phyloP scores from a whole-genome alignment of 2,797 vertebrate species.

The Pogoniulus pusillus region DNA sequence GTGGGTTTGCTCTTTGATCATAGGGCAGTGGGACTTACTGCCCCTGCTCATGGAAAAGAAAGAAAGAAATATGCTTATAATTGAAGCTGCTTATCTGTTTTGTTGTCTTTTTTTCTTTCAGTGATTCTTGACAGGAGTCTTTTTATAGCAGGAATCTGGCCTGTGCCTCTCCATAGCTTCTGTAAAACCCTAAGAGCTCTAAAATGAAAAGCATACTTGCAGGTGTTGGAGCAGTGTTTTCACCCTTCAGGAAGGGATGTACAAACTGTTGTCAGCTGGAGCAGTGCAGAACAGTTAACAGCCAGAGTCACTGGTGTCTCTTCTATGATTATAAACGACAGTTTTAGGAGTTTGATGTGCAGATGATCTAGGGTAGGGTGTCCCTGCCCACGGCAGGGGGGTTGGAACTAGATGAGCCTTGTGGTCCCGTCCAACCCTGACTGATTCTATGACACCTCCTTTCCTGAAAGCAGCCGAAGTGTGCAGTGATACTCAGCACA shows the following conservation, averaged over 20 bases:
- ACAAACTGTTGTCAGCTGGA: not conserved
- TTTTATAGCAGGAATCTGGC: not conserved
- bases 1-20: not conserved
- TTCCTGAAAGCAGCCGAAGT: not conserved
- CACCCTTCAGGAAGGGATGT: not conserved
- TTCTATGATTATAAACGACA: not conserved
- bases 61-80: not conserved
- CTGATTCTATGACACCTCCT: not conserved
- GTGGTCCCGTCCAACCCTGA: too few species aligned
- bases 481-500: fast-evolving
- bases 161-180: not conserved
- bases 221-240: not conserved
- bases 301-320: not conserved
- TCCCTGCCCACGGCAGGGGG: too few species aligned
- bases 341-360: not conserved
- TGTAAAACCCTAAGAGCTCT: not conserved
- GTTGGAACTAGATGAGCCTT: too few species aligned
- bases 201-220: fast-evolving
- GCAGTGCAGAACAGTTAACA: not conserved
- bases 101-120: not conserved
- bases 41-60: not conserved
- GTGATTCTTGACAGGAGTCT: not conserved
- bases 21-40: not conserved
- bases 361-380: too few species aligned
- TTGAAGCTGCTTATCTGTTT: not conserved